These are phyloP conservation scores for Drosophila grimshawi DNA, from an alignment of 1,140 invertebrate species.

Conservation along the genomic window DNA sequence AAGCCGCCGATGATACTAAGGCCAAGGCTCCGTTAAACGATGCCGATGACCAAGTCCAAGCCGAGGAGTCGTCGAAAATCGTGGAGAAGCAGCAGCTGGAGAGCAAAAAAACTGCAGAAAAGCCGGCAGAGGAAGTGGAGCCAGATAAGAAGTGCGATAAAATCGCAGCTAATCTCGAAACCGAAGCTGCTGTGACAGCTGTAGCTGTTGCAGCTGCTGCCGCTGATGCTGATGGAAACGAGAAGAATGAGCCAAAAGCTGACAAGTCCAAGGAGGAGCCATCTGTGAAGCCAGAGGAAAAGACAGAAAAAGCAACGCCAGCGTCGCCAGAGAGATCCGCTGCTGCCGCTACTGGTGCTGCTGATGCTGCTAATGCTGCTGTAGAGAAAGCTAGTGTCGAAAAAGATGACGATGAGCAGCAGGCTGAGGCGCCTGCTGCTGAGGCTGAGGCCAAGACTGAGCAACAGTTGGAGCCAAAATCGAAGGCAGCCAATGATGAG, in stretches of 20 bases:
- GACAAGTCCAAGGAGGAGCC: conserved; percentile 30
- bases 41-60: conserved; percentile 25
- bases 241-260: conserved; percentile 12
- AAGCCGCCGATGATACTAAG: conserved; percentile 2
- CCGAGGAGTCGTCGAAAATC: conserved; percentile 23
- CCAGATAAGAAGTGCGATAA: conserved; percentile 40
- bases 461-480: conserved; percentile 34
- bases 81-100: conserved; percentile 56
- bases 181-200: neutral
- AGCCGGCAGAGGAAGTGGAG: conserved; percentile 17
- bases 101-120: conserved; percentile 35
- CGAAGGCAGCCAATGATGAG: conserved; percentile 38
- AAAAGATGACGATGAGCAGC: conserved; percentile 12
- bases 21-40: conserved; percentile 39
- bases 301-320: conserved; percentile 13
- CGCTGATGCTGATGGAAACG: neutral
- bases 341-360: neutral
- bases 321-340: conserved; percentile 35
- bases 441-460: conserved; percentile 36
- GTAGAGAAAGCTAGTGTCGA: neutral
- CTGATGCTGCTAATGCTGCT: too few relatives aligned
- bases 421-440: conserved; percentile 4
- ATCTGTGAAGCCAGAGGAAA: conserved; percentile 18
- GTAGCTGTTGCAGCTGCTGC: neutral
- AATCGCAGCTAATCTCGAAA: conserved; percentile 16